A percentile compares a stretch with the other conserved stretches of the same genome.
Evolutionary conservation across 2,888 invertebrate species (phyloP).

Genomic region (Agelastica alni): DNA sequence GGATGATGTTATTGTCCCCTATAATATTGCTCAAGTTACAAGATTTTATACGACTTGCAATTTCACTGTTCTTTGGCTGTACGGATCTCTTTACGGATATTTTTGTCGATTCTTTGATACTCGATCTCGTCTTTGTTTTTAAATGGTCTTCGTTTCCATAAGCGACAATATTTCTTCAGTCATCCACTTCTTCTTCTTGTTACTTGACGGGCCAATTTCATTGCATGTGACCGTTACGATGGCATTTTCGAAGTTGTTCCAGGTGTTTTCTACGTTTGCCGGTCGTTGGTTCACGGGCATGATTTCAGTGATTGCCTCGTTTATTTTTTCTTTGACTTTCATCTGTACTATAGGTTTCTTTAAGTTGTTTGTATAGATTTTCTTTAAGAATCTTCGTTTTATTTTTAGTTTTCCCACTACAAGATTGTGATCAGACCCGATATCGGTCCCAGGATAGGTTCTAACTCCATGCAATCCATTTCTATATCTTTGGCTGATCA

Average conservation of each 20-base stretch:
- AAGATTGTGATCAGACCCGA: conserved; percentile 3
- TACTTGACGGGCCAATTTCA: too few species aligned
- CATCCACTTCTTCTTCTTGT: conserved; percentile 1
- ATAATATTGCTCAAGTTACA: too few species aligned
- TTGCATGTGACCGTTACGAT: too few species aligned
- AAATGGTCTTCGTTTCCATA: not conserved
- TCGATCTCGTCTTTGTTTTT: too few species aligned
- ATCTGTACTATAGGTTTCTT: too few species aligned
- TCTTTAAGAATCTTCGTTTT: conserved; percentile 6
- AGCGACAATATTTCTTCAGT: not conserved
- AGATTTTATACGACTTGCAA: not conserved
- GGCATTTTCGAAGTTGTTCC: too few species aligned
- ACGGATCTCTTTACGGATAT: not conserved
- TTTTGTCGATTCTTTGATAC: not conserved
- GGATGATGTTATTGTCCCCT: too few species aligned
- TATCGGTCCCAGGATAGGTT: not conserved
- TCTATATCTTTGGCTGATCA: not conserved
- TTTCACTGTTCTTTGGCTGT: not conserved
- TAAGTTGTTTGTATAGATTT: conserved; percentile 14
- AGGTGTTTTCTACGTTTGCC: too few species aligned
- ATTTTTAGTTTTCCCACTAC: conserved; percentile 1
- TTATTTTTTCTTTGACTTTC: too few species aligned
- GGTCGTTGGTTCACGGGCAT: too few species aligned
- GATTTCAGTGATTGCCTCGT: too few species aligned
- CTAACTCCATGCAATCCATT: not conserved